These are phyloP conservation scores for Choristoneura fumiferana DNA, from an alignment of 1,140 invertebrate species.

Conservation along the genomic window DNA sequence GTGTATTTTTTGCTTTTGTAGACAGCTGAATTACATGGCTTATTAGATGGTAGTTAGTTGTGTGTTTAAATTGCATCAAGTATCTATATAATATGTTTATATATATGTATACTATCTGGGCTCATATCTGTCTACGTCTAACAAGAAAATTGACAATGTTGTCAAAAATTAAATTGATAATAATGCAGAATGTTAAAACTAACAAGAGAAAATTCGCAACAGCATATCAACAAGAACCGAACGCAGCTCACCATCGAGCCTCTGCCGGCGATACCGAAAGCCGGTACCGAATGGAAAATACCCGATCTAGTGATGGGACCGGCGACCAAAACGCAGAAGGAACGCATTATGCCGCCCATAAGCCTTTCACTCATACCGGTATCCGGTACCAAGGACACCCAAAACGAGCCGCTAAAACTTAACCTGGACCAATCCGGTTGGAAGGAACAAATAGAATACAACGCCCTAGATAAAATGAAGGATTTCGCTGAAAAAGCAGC, in stretches of 20 bases:
- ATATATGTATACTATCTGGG: conserved; percentile 38
- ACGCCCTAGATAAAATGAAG: conserved; percentile 76
- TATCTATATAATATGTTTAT: conserved; percentile 37
- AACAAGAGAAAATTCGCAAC: conserved; percentile 50
- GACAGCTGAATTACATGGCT: conserved; percentile 56
- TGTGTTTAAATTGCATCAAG: conserved; percentile 43
- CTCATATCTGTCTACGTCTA: conserved; percentile 38
- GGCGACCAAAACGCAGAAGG: conserved; percentile 47
- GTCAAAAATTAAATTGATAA: conserved; percentile 74
- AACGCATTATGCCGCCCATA: conserved; percentile 68
- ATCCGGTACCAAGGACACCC: conserved; percentile 47
- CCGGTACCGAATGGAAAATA: conserved; percentile 61
- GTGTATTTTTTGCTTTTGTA: conserved; percentile 65
- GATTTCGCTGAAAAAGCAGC: conserved; percentile 75
- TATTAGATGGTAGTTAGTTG: conserved; percentile 57
- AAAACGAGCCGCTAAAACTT: conserved; percentile 54
- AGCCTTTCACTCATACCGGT: conserved; percentile 72
- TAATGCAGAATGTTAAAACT: conserved; percentile 43
- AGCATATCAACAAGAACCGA: conserved; percentile 75
- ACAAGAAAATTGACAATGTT: conserved; percentile 68
- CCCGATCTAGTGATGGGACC: conserved; percentile 60
- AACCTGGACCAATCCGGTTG: conserved; percentile 49
- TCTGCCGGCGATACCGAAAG: conserved; percentile 47
- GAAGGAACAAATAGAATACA: conserved; percentile 67
- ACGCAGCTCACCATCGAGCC: conserved; percentile 71